These are phyloP conservation scores for Eristalis intricaria DNA, from an alignment of 2,888 invertebrate genomes.

Conservation along the genomic window DNA sequence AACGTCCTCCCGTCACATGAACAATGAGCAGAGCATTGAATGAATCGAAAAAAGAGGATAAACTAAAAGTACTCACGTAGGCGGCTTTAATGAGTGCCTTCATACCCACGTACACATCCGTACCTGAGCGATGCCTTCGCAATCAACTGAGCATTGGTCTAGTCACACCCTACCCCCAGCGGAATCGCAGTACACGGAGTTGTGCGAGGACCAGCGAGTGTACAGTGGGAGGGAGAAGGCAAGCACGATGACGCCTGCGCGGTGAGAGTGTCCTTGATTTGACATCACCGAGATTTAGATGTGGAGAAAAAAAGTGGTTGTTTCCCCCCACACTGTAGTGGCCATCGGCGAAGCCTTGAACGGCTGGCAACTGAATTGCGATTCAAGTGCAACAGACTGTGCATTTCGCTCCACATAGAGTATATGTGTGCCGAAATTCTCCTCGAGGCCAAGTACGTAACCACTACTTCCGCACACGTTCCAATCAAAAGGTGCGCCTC, in stretches of 20 bases:
- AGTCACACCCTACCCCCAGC: slow-evolving; percentile 33
- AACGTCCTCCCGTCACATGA: not conserved
- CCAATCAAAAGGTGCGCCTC: not conserved
- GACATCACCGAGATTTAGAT: slow-evolving; percentile 42
- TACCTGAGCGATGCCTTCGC: not conserved
- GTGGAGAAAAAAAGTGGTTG: not conserved
- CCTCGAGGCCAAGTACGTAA: not conserved
- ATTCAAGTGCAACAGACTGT: slow-evolving; percentile 45
- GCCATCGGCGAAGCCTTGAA: slow-evolving; percentile 37
- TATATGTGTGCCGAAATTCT: not conserved
- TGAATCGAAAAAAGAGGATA: not conserved
- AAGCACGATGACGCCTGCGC: slow-evolving; percentile 37
- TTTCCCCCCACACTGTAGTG: slow-evolving; percentile 12
- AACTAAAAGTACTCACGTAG: slow-evolving; percentile 4
- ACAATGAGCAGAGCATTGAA: not conserved
- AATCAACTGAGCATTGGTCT: slow-evolving; percentile 53
- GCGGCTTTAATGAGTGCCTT: slow-evolving; percentile 15
- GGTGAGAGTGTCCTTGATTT: slow-evolving; percentile 57
- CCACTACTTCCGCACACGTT: not conserved
- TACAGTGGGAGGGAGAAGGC: not conserved
- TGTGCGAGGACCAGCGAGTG: slow-evolving; percentile 3
- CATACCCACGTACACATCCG: not conserved
- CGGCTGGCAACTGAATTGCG: slow-evolving; percentile 21
- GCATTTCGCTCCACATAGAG: not conserved
- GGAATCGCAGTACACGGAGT: slow-evolving; percentile 4